These are phyloP conservation scores for Conops quadrifasciatus DNA, from an alignment of 2,888 invertebrate species.

Conservation along the genomic window DNA sequence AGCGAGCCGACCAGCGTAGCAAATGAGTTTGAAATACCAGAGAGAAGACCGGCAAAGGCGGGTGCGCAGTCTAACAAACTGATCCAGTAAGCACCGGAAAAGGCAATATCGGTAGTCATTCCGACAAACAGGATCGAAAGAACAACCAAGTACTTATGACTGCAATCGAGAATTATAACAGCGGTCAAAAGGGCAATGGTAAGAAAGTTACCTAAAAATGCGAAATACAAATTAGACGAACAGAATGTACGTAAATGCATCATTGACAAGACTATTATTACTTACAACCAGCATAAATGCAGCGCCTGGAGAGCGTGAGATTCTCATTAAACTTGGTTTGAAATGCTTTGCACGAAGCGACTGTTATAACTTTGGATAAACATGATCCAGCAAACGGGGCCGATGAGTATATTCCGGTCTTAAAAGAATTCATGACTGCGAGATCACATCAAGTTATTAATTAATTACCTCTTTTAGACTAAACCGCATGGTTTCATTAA, in stretches of 20 bases:
- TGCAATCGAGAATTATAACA: slow-evolving; percentile 59
- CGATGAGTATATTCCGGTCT: slow-evolving; percentile 55
- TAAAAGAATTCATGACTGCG: slow-evolving; percentile 4
- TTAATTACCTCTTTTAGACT: slow-evolving; percentile 60
- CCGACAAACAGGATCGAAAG: slow-evolving; percentile 58
- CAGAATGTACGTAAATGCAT: not conserved
- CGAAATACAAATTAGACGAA: not conserved
- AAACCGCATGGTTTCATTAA: slow-evolving; percentile 65
- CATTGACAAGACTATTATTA: not conserved
- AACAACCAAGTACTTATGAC: slow-evolving; percentile 57
- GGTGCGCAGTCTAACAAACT: slow-evolving; percentile 66
- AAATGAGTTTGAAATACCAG: slow-evolving; percentile 65
- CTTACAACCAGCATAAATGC: slow-evolving; percentile 53
- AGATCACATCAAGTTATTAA: not conserved
- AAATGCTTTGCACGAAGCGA: slow-evolving; percentile 48
- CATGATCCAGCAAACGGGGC: slow-evolving; percentile 55
- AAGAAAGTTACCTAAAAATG: slow-evolving; percentile 48
- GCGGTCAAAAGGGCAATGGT: slow-evolving; percentile 51
- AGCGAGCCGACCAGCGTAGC: slow-evolving; percentile 64
- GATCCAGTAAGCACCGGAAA: slow-evolving; percentile 65
- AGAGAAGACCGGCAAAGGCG: slow-evolving; percentile 64
- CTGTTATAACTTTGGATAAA: slow-evolving; percentile 51
- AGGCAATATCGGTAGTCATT: slow-evolving; percentile 59
- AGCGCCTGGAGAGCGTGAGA: slow-evolving; percentile 50
- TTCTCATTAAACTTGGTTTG: slow-evolving; percentile 46